phyloP scores from a whole-genome alignment of 2,113 vertebrate genomes.

The Chaetops frenatus region DNA sequence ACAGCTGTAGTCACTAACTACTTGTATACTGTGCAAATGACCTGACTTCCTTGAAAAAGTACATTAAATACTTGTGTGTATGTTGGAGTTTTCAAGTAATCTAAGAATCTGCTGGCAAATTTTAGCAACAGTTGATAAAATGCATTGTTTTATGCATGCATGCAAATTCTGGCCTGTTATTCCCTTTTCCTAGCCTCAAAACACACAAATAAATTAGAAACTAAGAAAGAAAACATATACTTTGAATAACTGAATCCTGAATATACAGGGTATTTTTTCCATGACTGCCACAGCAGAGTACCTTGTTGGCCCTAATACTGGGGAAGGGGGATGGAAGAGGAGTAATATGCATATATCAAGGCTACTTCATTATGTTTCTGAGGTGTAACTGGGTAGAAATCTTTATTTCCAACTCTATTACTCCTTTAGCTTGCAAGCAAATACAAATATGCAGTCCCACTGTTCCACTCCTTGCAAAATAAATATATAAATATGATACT shows the following conservation, averaged over 20 bases:
- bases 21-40: background rate
- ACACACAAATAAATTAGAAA: background rate
- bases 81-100: background rate
- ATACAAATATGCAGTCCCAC: background rate
- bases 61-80: background rate
- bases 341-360: background rate
- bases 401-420: background rate
- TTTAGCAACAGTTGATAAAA: background rate
- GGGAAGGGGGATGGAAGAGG: too few species aligned
- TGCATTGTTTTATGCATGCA: background rate
- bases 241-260: background rate
- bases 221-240: background rate
- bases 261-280: background rate
- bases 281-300: background rate
- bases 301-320: background rate
- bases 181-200: background rate
- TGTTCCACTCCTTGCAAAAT: background rate
- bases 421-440: background rate
- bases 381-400: background rate
- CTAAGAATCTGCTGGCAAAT: background rate
- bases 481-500: conserved; percentile 47
- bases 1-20: background rate
- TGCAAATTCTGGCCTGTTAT: background rate
- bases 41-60: background rate
- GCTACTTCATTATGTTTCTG: background rate